Evolutionary conservation across 2,113 vertebrate species (phyloP).

Genomic region (Tupaia chinensis): DNA sequence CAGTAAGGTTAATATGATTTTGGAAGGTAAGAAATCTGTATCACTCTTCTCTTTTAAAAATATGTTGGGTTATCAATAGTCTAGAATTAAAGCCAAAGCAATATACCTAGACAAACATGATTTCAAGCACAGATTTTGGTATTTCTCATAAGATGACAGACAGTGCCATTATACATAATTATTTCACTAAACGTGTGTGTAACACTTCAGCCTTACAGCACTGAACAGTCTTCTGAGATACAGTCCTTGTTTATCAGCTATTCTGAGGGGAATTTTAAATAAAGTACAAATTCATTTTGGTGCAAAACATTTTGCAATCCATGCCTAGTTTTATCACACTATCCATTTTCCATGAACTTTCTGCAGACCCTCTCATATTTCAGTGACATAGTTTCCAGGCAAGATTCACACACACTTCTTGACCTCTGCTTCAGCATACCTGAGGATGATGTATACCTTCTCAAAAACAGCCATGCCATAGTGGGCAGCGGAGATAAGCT

Average conservation of each 20-base stretch:
- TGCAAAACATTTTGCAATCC: too few species aligned
- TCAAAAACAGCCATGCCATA: not conserved
- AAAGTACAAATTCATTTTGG: too few species aligned
- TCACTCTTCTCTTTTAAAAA: not conserved
- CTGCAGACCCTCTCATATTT: not conserved
- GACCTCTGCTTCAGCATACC: not conserved
- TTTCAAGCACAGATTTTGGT: not conserved
- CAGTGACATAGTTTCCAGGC: not conserved
- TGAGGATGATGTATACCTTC: not conserved
- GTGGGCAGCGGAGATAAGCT: not conserved
- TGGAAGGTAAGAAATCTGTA: not conserved
- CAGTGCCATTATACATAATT: not conserved
- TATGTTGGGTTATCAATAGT: slow-evolving; percentile 2
- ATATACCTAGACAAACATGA: not conserved
- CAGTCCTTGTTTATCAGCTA: not conserved
- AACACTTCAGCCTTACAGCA: not conserved
- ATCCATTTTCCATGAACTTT: too few species aligned
- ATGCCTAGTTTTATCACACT: too few species aligned
- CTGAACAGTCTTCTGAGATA: not conserved
- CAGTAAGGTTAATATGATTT: slow-evolving; percentile 28
- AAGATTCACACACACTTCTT: slow-evolving; percentile 12
- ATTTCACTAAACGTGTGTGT: not conserved
- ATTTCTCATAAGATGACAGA: slow-evolving; percentile 25
- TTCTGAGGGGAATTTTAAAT: not conserved
- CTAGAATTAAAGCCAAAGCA: slow-evolving; percentile 55